Percentiles rank a stretch among this genome's conserved stretches.
Evolutionary conservation across 2,113 vertebrate species (phyloP).

Genomic region (Tychaedon coryphoeus): DNA sequence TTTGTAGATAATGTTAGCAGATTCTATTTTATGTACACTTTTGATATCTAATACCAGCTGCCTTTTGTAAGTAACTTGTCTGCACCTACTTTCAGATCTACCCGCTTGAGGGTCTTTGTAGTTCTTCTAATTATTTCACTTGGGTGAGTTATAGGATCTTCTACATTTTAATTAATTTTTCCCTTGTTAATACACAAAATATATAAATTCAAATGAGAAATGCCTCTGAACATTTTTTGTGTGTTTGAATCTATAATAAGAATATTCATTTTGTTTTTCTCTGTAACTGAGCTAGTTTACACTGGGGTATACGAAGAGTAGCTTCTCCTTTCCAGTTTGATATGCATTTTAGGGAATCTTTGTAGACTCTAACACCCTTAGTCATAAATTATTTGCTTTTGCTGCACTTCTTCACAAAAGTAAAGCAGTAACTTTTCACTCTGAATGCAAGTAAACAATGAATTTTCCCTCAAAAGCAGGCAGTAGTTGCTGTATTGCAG

Average conservation of each 20-base stretch:
- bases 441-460: neutral
- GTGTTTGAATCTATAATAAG: neutral
- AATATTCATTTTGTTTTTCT: neutral
- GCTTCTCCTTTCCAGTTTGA: neutral
- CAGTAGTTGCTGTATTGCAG: neutral
- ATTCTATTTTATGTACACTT: neutral
- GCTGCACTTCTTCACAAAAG: neutral
- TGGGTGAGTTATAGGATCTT: neutral
- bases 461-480: neutral
- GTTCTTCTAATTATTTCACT: neutral
- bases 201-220: neutral
- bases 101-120: neutral
- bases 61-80: neutral
- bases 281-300: neutral
- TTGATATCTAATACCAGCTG: neutral
- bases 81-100: neutral
- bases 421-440: neutral
- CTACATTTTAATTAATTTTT: neutral
- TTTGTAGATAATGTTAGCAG: neutral
- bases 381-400: neutral
- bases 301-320: neutral
- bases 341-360: neutral
- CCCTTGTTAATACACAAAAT: neutral
- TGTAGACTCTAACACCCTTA: neutral
- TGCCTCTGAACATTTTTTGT: neutral